Percentiles rank a stretch among this genome's conserved stretches.
Evolutionary conservation across 2,113 vertebrate species (phyloP).

Genomic region (Campylomormyrus numenius): DNA sequence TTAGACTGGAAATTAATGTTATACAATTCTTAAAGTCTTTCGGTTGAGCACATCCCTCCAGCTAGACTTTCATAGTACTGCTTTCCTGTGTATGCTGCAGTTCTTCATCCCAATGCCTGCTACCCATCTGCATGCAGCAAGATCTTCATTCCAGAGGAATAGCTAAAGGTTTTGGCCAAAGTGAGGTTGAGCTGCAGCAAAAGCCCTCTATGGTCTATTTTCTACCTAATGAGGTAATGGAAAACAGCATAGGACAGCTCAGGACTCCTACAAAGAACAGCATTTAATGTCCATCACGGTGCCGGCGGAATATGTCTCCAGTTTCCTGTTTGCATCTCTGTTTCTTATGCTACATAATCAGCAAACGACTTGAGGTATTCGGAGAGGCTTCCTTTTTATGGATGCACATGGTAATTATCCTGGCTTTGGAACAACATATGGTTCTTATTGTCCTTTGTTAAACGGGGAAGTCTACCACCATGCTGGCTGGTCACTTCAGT

Average conservation of each 20-base stretch:
- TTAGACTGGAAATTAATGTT: not conserved
- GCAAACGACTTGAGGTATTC: not conserved
- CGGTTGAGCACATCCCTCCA: not conserved
- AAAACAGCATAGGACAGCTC: not conserved
- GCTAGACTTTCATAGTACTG: not conserved
- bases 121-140: not conserved
- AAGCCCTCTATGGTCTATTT: not conserved
- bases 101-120: not conserved
- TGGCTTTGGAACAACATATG: not conserved
- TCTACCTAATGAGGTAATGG: conserved; percentile 8
- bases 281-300: not conserved
- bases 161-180: not conserved
- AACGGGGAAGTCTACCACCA: not conserved
- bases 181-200: not conserved
- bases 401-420: conserved; percentile 10
- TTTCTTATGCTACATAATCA: conserved; percentile 13
- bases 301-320: not conserved
- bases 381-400: conserved; percentile 4
- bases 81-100: not conserved
- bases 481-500: not conserved
- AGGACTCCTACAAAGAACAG: not conserved
- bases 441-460: conserved; percentile 1
- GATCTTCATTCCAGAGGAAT: not conserved
- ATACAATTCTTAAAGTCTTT: not conserved
- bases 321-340: not conserved